Evolutionary conservation across 1,140 invertebrate genomes (phyloP).

Genomic region (Aphelinus certus): DNA sequence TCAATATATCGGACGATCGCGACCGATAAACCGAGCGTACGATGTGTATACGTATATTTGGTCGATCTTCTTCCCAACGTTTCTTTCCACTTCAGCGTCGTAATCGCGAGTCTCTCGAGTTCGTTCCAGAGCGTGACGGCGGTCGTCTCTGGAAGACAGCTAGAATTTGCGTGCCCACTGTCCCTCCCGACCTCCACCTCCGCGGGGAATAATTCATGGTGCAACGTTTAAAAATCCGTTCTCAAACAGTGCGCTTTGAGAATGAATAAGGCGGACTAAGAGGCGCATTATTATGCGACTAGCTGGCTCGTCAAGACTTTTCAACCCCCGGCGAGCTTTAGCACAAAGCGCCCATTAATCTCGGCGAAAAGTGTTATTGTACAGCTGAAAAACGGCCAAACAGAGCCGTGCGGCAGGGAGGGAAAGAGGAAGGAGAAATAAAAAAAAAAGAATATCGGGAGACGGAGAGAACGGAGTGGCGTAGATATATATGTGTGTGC

Average conservation of each 20-base stretch:
- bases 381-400: neutral
- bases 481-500: neutral
- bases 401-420: neutral
- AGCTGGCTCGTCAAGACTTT: slow-evolving; percentile 20
- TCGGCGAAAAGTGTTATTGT: slow-evolving; percentile 29
- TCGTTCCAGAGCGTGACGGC: too few species aligned
- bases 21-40: too few species aligned
- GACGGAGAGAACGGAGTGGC: neutral
- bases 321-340: neutral
- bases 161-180: too few species aligned
- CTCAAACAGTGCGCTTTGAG: neutral
- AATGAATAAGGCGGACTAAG: slow-evolving; percentile 34
- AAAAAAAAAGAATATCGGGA: neutral
- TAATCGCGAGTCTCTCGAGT: too few species aligned
- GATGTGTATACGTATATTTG: too few species aligned
- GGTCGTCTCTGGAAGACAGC: too few species aligned
- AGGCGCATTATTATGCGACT: slow-evolving; percentile 34
- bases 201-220: neutral
- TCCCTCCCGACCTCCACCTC: too few species aligned
- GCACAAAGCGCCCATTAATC: slow-evolving; percentile 34
- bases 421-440: too few species aligned
- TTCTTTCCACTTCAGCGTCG: too few species aligned
- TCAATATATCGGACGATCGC: too few species aligned
- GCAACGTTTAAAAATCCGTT: slow-evolving; percentile 22
- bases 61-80: too few species aligned